Evolutionary conservation across 2,113 vertebrate species (phyloP).

Genomic region (Brienomyrus brachyistius): DNA sequence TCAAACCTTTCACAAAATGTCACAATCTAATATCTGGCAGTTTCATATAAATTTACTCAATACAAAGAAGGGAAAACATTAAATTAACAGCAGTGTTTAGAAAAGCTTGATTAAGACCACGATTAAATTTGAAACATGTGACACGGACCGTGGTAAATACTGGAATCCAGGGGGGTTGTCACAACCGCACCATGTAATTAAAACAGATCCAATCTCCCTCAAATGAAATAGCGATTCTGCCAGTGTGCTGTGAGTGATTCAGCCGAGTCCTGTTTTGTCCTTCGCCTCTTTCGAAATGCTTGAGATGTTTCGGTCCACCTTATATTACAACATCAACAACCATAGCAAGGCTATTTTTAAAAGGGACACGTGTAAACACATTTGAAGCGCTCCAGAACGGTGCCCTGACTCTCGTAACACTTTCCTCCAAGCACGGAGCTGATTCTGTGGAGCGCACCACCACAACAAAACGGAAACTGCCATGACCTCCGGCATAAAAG

Average conservation of each 20-base stretch:
- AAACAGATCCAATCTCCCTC: slow-evolving; percentile 28
- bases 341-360: slow-evolving; percentile 30
- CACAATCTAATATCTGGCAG: neutral
- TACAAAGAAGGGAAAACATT: neutral
- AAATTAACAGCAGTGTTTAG: neutral
- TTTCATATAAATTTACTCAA: neutral
- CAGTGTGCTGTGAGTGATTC: slow-evolving; percentile 63
- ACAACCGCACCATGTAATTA: neutral
- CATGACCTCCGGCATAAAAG: neutral
- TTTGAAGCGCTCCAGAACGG: slow-evolving; percentile 40
- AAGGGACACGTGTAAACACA: slow-evolving; percentile 30
- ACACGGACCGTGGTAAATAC: neutral
- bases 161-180: neutral
- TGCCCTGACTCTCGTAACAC: slow-evolving; percentile 38
- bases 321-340: neutral
- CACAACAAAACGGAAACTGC: neutral
- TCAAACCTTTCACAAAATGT: neutral
- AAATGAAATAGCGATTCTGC: slow-evolving; percentile 61
- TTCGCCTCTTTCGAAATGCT: slow-evolving; percentile 39
- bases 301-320: neutral
- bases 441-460: slow-evolving; percentile 33
- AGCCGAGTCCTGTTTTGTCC: slow-evolving; percentile 51
- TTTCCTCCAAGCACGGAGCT: slow-evolving; percentile 38
- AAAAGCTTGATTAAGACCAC: neutral
- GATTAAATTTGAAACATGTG: neutral